Conservation (phyloP, 2,113 vertebrate genomes). For the Sorex araneus region DNA sequence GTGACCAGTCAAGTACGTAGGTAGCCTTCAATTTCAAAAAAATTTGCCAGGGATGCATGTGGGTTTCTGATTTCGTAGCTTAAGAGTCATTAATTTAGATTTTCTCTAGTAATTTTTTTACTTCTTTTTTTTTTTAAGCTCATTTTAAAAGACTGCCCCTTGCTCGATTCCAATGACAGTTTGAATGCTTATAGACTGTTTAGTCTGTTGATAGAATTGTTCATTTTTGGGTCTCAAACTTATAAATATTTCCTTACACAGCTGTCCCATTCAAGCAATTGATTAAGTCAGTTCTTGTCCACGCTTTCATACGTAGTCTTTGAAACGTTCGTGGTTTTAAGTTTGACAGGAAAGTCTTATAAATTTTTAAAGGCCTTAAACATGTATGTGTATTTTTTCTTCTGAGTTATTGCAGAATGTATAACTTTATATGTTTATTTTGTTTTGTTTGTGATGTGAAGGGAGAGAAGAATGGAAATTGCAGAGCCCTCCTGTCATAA, state of each 20-base stretch:
- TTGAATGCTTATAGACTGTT: slow-evolving; percentile 87
- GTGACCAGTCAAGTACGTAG: slow-evolving; percentile 77
- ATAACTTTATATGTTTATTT: slow-evolving; percentile 89
- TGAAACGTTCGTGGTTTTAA: slow-evolving; percentile 78
- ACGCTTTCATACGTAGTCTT: slow-evolving; percentile 74
- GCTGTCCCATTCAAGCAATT: slow-evolving; percentile 64
- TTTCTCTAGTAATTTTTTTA: slow-evolving; percentile 82
- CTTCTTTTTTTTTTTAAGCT: slow-evolving; percentile 37
- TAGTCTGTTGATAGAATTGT: slow-evolving; percentile 78
- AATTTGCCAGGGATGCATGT: slow-evolving; percentile 86
- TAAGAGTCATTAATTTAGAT: slow-evolving; percentile 76
- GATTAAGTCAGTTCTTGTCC: slow-evolving; percentile 71
- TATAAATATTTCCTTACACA: slow-evolving; percentile 75
- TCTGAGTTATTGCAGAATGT: slow-evolving; percentile 89
- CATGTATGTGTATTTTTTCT: slow-evolving; percentile 82
- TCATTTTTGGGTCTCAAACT: slow-evolving; percentile 71
- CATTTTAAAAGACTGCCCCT: slow-evolving; percentile 79
- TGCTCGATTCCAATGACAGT: slow-evolving; percentile 84
- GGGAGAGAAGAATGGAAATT: slow-evolving; percentile 73
- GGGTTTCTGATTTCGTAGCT: slow-evolving; percentile 85
- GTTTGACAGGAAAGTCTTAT: slow-evolving; percentile 82
- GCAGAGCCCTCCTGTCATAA: slow-evolving; percentile 65
- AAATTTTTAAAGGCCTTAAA: slow-evolving; percentile 91
- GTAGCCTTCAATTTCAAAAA: slow-evolving; percentile 81
- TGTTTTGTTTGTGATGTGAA: slow-evolving; percentile 81